Conservation (phyloP, 2,888 invertebrate genomes). For the Andricus quercusramuli region DNA sequence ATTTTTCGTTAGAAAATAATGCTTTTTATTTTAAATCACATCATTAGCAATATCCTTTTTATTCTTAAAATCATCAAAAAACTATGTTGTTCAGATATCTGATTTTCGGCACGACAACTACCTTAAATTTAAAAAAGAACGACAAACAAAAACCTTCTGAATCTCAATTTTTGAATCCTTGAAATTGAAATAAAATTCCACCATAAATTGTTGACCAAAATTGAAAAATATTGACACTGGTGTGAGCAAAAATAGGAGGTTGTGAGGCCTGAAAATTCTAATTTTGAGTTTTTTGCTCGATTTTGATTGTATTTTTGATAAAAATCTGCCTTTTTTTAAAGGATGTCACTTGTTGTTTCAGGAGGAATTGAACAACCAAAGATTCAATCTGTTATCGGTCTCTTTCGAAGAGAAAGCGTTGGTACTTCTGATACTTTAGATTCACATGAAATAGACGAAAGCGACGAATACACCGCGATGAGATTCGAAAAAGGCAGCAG, state of each 20-base stretch:
- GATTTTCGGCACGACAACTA: no score
- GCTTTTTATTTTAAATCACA: no score
- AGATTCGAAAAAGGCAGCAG: slow-evolving; percentile 79
- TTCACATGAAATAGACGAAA: slow-evolving; percentile 78
- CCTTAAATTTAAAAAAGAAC: no score
- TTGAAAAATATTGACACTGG: no score
- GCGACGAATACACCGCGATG: slow-evolving; percentile 82
- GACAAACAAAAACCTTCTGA: no score
- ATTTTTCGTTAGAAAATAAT: no score
- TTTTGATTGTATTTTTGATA: not conserved
- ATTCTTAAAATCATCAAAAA: no score
- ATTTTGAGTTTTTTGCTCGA: not conserved
- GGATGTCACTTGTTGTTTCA: slow-evolving; percentile 69
- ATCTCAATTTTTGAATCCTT: no score
- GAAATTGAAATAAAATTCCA: no score
- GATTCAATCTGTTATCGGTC: slow-evolving; percentile 92
- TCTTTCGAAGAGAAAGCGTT: slow-evolving; percentile 91
- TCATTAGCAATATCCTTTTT: no score
- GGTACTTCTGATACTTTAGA: slow-evolving; percentile 86
- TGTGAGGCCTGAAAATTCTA: not conserved
- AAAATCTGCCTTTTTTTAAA: not conserved
- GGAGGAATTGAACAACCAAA: slow-evolving; percentile 94
- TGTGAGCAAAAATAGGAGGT: not conserved
- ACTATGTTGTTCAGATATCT: no score
- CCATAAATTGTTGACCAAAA: no score